Percentiles rank a stretch among this genome's conserved stretches.
Evolutionary conservation across 2,888 invertebrate species (phyloP).

Genomic region (Theodoxus fluviatilis): DNA sequence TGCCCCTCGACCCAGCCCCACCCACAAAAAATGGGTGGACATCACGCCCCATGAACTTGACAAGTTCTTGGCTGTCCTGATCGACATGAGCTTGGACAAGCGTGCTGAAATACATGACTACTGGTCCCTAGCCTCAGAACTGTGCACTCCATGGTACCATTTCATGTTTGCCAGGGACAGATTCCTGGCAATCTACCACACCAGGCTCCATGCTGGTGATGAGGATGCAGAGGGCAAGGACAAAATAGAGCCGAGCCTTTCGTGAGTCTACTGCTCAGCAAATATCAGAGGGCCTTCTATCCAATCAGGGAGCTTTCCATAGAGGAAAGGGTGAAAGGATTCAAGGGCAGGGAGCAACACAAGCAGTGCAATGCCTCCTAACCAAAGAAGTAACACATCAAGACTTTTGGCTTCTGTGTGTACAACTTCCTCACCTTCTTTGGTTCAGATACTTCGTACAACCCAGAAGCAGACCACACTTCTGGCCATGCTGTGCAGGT

Average conservation of each 20-base stretch:
- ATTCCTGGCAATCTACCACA: not conserved
- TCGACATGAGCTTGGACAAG: not conserved
- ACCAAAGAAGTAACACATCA: conserved; percentile 16
- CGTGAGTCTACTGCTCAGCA: not conserved
- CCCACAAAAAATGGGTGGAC: too few species aligned
- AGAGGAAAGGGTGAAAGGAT: conserved; percentile 14
- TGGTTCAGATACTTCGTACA: too few species aligned
- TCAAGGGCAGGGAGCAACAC: not conserved
- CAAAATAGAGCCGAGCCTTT: conserved; percentile 22
- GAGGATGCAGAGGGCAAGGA: not conserved
- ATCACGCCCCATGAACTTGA: too few species aligned
- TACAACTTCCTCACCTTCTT: too few species aligned
- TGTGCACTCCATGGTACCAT: not conserved
- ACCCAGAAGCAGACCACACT: too few species aligned
- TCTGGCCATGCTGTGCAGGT: too few species aligned
- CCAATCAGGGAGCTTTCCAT: not conserved
- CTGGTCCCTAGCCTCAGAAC: not conserved
- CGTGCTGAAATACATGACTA: not conserved
- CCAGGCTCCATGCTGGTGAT: conserved; percentile 7
- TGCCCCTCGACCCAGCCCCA: too few species aligned
- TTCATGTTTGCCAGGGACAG: not conserved
- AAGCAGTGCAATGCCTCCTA: conserved; percentile 14
- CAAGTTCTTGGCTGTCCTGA: not conserved
- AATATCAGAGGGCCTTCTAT: conserved; percentile 4
- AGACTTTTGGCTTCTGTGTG: conserved; percentile 17